Percentiles rank a stretch among this genome's conserved stretches.
Evolutionary conservation across 2,888 invertebrate genomes (phyloP).

Genomic region (Drosophila nr. medialis): DNA sequence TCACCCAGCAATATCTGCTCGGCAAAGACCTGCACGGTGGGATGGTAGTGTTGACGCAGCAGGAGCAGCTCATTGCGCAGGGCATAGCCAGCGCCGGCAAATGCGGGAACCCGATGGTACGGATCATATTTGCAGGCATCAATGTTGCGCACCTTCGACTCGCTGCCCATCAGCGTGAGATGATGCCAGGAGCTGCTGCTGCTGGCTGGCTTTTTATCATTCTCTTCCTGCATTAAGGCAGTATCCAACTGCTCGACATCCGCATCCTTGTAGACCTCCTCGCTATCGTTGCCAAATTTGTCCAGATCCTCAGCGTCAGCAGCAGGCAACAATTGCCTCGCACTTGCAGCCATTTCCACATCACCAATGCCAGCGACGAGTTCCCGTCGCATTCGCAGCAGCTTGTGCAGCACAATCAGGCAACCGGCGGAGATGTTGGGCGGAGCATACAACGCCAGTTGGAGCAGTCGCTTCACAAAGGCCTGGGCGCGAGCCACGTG

Average conservation of each 20-base stretch:
- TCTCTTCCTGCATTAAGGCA: constrained; percentile 51
- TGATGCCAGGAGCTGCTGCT: constrained; percentile 82
- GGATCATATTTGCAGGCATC: constrained; percentile 87
- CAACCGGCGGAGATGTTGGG: constrained; percentile 93
- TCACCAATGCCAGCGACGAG: constrained; percentile 62
- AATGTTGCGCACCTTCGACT: constrained; percentile 69
- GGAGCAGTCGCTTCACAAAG: constrained; percentile 93
- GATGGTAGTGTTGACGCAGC: constrained; percentile 93
- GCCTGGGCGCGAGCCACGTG: constrained; percentile 90
- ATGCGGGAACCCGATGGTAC: constrained; percentile 92
- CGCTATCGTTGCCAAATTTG: constrained; percentile 83
- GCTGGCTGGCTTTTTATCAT: constrained; percentile 63
- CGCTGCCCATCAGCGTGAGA: constrained; percentile 59
- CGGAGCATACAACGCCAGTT: constrained; percentile 89
- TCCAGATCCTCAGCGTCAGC: constrained; percentile 70
- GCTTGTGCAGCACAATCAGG: constrained; percentile 86
- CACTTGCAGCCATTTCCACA: constrained; percentile 9
- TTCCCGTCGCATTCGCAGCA: constrained; percentile 88
- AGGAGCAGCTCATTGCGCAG: constrained; percentile 91
- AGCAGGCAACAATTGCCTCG: constrained; percentile 26
- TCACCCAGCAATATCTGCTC: constrained; percentile 90
- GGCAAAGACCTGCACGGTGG: constrained; percentile 95
- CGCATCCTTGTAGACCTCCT: constrained; percentile 82
- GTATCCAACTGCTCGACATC: constrained; percentile 31
- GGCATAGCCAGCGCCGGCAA: constrained; percentile 90